Conservation (phyloP, 2,113 vertebrate genomes). For the Aleadryas rufinucha region DNA sequence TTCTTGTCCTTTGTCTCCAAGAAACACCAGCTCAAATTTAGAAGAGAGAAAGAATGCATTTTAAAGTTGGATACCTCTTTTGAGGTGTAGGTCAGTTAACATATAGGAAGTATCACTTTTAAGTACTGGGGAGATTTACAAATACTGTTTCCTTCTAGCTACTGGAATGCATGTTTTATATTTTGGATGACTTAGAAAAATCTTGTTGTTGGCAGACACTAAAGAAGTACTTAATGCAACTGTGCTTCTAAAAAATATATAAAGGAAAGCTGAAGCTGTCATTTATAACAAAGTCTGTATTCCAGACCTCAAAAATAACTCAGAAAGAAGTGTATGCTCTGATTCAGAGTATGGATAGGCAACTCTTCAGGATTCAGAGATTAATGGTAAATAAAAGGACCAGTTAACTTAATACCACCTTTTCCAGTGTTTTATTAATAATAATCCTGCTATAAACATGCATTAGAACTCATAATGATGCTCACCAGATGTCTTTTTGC, state of each 20-base stretch:
- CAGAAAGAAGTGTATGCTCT: background rate
- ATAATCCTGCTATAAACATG: background rate
- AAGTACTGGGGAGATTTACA: background rate
- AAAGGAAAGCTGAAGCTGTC: background rate
- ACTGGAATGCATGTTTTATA: background rate
- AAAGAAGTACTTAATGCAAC: background rate
- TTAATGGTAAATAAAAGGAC: constrained; percentile 7
- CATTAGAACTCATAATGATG: constrained; percentile 4
- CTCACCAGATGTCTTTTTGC: constrained; percentile 31
- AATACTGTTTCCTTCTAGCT: background rate
- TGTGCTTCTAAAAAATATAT: background rate
- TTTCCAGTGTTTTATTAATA: constrained; percentile 17
- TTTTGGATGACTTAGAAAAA: background rate
- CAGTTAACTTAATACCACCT: constrained; percentile 9
- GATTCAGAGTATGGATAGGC: background rate
- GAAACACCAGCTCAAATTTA: background rate
- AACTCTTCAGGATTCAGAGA: background rate
- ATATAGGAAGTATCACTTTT: background rate
- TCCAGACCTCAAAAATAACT: background rate
- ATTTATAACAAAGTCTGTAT: background rate
- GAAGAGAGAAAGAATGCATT: background rate
- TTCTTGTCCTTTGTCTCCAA: background rate
- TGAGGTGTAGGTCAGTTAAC: background rate
- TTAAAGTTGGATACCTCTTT: background rate
- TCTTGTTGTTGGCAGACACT: background rate